phyloP scores from a whole-genome alignment of 2,113 vertebrate genomes.

The Odocoileus hemionus region DNA sequence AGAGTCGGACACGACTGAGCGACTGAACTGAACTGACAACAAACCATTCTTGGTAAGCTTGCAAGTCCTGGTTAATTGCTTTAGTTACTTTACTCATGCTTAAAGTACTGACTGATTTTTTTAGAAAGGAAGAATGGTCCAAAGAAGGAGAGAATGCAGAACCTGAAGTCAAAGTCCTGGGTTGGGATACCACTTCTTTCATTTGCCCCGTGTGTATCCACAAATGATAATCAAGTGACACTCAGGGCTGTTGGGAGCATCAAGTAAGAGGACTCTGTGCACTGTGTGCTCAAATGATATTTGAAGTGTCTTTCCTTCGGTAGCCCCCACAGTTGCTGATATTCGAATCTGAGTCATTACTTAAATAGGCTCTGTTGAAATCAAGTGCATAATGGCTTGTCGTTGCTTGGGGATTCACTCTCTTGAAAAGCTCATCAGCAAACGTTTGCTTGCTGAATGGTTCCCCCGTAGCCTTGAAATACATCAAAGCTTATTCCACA shows the following conservation, averaged over 20 bases:
- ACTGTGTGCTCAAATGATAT: not conserved
- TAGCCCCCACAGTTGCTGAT: not conserved
- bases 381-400: not conserved
- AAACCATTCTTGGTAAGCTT: not conserved
- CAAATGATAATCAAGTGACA: not conserved
- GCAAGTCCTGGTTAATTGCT: not conserved
- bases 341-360: not conserved
- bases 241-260: not conserved
- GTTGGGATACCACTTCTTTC: not conserved
- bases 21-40: not conserved
- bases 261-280: not conserved
- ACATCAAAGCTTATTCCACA: not conserved
- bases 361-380: not conserved
- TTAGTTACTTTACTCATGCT: not conserved
- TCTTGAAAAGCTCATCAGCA: constrained; percentile 15
- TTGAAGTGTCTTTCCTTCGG: not conserved
- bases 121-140: not conserved
- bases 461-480: not conserved
- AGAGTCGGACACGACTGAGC: not conserved
- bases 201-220: not conserved
- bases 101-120: constrained; percentile 3
- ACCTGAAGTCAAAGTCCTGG: not conserved
- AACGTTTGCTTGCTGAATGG: constrained; percentile 13
- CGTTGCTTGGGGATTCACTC: not conserved
- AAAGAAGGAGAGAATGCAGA: not conserved